Percentiles rank a stretch among this genome's conserved stretches.
phyloP scores from a whole-genome alignment of 2,113 vertebrate species.

The Amia ocellicauda region DNA sequence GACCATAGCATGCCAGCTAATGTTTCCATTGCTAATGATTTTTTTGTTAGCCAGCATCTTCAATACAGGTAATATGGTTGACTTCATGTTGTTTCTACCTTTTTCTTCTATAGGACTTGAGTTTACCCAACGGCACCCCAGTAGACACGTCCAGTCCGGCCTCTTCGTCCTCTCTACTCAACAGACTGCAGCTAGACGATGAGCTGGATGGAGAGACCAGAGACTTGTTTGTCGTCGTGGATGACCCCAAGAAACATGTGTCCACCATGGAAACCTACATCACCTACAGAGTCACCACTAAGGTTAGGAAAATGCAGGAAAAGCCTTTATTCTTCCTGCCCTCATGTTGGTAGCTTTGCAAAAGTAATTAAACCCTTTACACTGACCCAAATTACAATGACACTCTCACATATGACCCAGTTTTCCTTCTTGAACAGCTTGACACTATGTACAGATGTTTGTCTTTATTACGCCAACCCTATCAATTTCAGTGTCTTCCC shows the following conservation, averaged over 20 bases:
- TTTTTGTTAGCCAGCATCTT: too few species aligned
- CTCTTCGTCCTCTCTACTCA: constrained; percentile 86
- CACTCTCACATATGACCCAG: too few species aligned
- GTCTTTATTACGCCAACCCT: too few species aligned
- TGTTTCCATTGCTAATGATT: neutral
- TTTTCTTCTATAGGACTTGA: constrained; percentile 69
- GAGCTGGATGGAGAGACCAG: constrained; percentile 84
- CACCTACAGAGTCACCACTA: constrained; percentile 92
- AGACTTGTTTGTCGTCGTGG: constrained; percentile 95
- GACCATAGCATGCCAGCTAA: too few species aligned
- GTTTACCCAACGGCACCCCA: constrained; percentile 86
- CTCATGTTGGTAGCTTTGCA: too few species aligned
- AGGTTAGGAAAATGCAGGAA: constrained; percentile 61
- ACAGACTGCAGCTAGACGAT: constrained; percentile 88
- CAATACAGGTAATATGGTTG: too few species aligned
- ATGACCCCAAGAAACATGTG: constrained; percentile 95
- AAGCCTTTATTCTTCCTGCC: too few species aligned
- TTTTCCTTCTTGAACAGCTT: too few species aligned
- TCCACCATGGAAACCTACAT: constrained; percentile 98
- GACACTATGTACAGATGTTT: too few species aligned
- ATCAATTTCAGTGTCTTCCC: too few species aligned
- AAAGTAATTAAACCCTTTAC: too few species aligned
- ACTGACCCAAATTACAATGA: too few species aligned
- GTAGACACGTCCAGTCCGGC: constrained; percentile 86
- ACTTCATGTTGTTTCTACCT: constrained; percentile 9